phyloP scores from a whole-genome alignment of 2,888 invertebrate genomes.

The Ochlodes sylvanus region DNA sequence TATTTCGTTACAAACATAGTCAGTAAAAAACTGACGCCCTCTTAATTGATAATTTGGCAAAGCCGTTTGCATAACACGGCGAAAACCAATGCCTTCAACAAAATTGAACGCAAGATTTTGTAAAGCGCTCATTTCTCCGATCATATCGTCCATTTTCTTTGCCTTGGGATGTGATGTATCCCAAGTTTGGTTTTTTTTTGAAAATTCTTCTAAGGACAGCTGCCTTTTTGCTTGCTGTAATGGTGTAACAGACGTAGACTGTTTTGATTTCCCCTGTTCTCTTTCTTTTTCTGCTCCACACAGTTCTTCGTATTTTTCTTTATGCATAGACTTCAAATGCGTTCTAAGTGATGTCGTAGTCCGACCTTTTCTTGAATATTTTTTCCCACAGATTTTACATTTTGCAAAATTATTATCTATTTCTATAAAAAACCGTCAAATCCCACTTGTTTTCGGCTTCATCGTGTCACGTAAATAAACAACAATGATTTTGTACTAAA shows the following conservation, averaged over 20 bases:
- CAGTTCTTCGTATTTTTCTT: conserved; percentile 35
- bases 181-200: conserved; percentile 39
- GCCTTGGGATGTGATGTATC: conserved; percentile 44
- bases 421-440: conserved; percentile 25
- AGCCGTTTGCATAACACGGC: conserved; percentile 42
- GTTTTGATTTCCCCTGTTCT: neutral
- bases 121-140: conserved; percentile 48
- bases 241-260: conserved; percentile 23
- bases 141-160: conserved; percentile 44
- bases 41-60: conserved; percentile 47
- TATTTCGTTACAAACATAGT: conserved; percentile 43
- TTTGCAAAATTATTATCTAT: conserved; percentile 25
- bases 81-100: conserved; percentile 48
- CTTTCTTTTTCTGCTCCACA: conserved; percentile 15
- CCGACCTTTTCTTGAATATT: conserved; percentile 36
- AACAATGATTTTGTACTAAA: neutral
- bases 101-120: conserved; percentile 48
- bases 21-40: conserved; percentile 45
- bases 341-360: conserved; percentile 31
- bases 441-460: conserved; percentile 23
- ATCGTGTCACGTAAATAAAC: conserved; percentile 6
- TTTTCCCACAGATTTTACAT: conserved; percentile 36
- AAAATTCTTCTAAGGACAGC: too few relatives aligned
- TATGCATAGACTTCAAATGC: conserved; percentile 34
- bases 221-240: conserved; percentile 36